phyloP scores from a whole-genome alignment of 2,113 vertebrate genomes.

The Anthoscopus minutus region DNA sequence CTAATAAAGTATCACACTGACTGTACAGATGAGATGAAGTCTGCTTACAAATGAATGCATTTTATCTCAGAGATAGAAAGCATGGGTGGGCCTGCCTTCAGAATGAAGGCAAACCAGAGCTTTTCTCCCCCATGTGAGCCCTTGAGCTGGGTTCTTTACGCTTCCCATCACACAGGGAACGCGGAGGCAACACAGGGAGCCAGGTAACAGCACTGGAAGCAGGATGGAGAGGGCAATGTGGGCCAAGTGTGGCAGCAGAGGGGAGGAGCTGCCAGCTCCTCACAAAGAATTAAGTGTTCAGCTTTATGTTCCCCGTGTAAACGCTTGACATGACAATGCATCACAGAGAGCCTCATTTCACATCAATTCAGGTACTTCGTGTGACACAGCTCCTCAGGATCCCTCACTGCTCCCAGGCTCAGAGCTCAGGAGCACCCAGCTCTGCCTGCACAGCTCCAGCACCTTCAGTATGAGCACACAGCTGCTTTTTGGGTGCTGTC shows the following conservation, averaged over 20 bases:
- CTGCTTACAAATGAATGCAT: background rate
- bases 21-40: background rate
- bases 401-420: background rate
- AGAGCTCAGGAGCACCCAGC: background rate
- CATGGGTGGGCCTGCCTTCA: background rate
- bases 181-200: background rate
- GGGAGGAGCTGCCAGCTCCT: background rate
- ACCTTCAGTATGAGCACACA: rapidly evolving
- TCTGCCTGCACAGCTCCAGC: background rate
- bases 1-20: background rate
- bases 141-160: background rate
- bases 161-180: rapidly evolving
- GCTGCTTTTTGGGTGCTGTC: background rate
- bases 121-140: rapidly evolving
- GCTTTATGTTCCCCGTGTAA: rapidly evolving
- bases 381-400: background rate
- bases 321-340: rapidly evolving
- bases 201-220: background rate
- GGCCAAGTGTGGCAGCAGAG: background rate
- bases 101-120: background rate
- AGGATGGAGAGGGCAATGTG: background rate
- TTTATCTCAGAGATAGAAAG: background rate
- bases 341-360: rapidly evolving
- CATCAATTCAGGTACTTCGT: rapidly evolving
- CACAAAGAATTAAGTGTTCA: background rate